These are phyloP conservation scores for Aporrectodea caliginosa DNA, from an alignment of 1,140 invertebrate species.

Conservation along the genomic window DNA sequence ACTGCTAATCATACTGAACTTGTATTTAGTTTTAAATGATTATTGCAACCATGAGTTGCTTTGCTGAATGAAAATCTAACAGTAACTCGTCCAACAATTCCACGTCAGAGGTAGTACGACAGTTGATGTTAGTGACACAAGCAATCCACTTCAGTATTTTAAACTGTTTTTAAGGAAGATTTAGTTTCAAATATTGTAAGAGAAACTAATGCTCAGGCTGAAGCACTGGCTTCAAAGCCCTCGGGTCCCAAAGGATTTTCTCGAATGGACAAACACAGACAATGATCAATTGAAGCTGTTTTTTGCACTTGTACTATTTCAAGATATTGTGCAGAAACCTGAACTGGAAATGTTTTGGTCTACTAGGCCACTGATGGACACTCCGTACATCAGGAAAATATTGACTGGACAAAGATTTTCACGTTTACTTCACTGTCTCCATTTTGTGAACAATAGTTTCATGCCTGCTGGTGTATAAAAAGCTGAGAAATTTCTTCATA, in stretches of 20 bases:
- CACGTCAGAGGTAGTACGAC: not conserved
- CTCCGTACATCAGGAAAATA: not conserved
- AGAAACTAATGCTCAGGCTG: not conserved
- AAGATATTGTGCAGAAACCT: constrained; percentile 8
- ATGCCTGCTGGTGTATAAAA: not conserved
- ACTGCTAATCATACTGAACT: too few relatives aligned
- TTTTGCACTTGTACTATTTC: not conserved
- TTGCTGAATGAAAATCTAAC: too few relatives aligned
- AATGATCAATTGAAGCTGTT: not conserved
- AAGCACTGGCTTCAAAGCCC: not conserved
- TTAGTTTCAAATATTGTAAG: not conserved
- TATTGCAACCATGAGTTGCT: too few relatives aligned
- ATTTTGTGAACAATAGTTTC: not conserved
- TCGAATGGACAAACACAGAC: not conserved
- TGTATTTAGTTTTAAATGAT: too few relatives aligned
- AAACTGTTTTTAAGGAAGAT: not conserved
- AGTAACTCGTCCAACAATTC: not conserved
- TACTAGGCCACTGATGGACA: not conserved
- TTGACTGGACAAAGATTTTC: not conserved
- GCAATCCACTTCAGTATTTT: not conserved
- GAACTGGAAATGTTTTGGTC: constrained; percentile 5
- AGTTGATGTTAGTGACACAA: not conserved
- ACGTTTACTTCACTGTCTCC: not conserved
- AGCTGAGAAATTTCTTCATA: not conserved
- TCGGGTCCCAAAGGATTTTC: not conserved